Evolutionary conservation across 2,888 invertebrate species (phyloP).

Genomic region (Nezara viridula): DNA sequence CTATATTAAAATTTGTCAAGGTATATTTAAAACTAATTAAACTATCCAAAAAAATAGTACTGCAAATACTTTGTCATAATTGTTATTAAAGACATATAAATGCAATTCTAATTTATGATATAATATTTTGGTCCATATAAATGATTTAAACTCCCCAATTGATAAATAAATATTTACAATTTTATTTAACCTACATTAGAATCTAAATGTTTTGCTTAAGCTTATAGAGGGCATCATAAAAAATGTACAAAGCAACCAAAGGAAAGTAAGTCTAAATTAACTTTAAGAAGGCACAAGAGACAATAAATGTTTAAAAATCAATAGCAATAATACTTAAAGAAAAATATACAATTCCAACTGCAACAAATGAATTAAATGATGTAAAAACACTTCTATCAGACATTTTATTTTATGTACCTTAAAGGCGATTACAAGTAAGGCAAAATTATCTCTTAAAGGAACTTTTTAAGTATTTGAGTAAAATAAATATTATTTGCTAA

Average conservation of each 20-base stretch:
- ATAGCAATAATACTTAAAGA: slow-evolving; percentile 42
- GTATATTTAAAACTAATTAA: slow-evolving; percentile 43
- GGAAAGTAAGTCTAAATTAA: slow-evolving; percentile 39
- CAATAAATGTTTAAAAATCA: slow-evolving; percentile 51
- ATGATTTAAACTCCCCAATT: slow-evolving; percentile 63
- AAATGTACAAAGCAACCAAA: slow-evolving; percentile 47
- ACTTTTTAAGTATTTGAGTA: slow-evolving; percentile 62
- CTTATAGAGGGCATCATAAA: slow-evolving; percentile 32
- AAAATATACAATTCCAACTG: slow-evolving; percentile 29
- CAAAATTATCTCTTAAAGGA: slow-evolving; percentile 65
- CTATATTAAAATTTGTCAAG: slow-evolving; percentile 44
- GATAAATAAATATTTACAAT: slow-evolving; percentile 57
- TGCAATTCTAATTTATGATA: slow-evolving; percentile 53
- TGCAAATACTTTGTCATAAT: slow-evolving; percentile 43
- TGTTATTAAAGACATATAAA: slow-evolving; percentile 44
- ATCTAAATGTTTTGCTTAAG: slow-evolving; percentile 42
- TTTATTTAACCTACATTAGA: slow-evolving; percentile 22
- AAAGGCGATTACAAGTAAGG: slow-evolving; percentile 66
- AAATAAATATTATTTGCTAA: slow-evolving; percentile 46
- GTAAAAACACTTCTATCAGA: slow-evolving; percentile 24
- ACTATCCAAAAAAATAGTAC: slow-evolving; percentile 48
- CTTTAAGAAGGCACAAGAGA: slow-evolving; percentile 53
- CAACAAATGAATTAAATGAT: slow-evolving; percentile 37
- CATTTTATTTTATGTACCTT: slow-evolving; percentile 57
- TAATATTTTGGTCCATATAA: slow-evolving; percentile 58